These are phyloP conservation scores for Podarcis muralis DNA, from an alignment of 2,113 vertebrate genomes.

Conservation along the genomic window DNA sequence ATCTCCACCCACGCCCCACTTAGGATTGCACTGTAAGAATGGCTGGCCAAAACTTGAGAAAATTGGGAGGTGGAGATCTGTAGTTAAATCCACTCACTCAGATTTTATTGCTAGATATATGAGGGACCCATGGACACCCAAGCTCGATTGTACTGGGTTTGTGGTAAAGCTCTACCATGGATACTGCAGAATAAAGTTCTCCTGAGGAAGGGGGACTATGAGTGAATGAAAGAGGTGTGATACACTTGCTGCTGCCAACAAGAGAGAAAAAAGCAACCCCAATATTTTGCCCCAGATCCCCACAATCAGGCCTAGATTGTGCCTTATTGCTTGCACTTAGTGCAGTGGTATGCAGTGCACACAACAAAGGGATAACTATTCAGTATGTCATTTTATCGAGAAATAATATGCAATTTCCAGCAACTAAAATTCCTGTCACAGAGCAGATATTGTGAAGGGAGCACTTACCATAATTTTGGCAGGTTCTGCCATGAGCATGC, in stretches of 20 bases:
- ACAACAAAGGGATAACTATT: background rate
- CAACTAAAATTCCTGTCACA: background rate
- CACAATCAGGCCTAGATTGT: background rate
- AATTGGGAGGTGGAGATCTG: background rate
- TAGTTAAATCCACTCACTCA: background rate
- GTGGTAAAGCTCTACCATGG: background rate
- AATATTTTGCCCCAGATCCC: background rate
- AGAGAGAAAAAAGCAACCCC: background rate
- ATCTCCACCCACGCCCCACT: background rate
- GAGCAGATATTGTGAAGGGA: background rate
- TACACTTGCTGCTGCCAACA: background rate
- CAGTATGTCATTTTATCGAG: background rate
- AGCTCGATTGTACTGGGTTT: background rate
- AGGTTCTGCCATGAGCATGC: slow-evolving; percentile 89
- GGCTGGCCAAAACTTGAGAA: background rate
- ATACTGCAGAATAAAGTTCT: background rate
- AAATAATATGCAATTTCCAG: background rate
- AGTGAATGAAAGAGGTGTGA: background rate
- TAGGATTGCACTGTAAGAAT: background rate
- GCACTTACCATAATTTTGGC: slow-evolving; percentile 78
- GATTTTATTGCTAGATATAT: background rate
- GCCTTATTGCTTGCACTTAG: background rate
- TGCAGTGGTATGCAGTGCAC: background rate
- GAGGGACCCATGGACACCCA: background rate
- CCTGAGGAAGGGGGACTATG: background rate